Percentiles rank a stretch among this genome's conserved stretches.
Evolutionary conservation across 2,113 vertebrate genomes (phyloP).

Genomic region (Macrotus californicus): DNA sequence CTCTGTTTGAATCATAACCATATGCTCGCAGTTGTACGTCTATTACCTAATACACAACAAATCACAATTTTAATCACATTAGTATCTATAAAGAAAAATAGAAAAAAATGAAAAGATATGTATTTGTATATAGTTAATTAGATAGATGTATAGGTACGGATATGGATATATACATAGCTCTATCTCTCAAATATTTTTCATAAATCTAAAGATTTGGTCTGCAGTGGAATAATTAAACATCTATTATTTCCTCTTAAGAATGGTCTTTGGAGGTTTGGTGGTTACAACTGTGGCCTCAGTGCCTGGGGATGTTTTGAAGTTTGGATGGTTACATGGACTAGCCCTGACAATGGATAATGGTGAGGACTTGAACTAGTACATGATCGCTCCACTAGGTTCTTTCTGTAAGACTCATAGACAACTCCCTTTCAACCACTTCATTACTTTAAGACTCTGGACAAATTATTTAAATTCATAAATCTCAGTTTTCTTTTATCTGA

Average conservation of each 20-base stretch:
- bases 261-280: neutral
- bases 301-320: neutral
- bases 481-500: neutral
- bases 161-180: neutral
- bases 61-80: neutral
- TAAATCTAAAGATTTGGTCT: neutral
- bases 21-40: neutral
- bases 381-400: neutral
- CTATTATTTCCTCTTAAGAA: neutral
- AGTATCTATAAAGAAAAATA: neutral
- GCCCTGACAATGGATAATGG: neutral
- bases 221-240: neutral
- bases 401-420: neutral
- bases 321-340: neutral
- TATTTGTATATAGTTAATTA: neutral
- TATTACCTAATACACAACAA: neutral
- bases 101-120: neutral
- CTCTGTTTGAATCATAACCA: neutral
- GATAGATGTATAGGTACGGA: neutral
- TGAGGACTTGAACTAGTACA: neutral
- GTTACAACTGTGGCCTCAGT: neutral
- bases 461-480: slow-evolving; percentile 17
- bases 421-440: neutral
- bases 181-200: neutral
- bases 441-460: neutral